A percentile compares a stretch with the other conserved stretches of the same genome.
phyloP scores from a whole-genome alignment of 2,888 invertebrate genomes.

The Trachelus iudaicus region DNA sequence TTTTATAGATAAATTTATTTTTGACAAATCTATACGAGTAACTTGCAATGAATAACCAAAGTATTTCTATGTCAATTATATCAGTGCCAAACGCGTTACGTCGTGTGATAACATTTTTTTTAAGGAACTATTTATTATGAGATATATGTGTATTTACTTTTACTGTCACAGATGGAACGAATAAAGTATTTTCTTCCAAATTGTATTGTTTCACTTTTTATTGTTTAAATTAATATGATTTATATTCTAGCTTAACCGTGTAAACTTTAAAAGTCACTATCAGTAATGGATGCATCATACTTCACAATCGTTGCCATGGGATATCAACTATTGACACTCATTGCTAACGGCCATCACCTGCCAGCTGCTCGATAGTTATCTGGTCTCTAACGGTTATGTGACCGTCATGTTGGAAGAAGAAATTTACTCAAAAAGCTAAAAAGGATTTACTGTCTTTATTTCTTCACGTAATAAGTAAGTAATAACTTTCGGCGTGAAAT shows the following conservation, averaged over 20 bases:
- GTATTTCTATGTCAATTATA: background rate
- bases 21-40: background rate
- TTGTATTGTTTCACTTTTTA: background rate
- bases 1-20: background rate
- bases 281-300: background rate
- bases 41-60: background rate
- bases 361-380: background rate
- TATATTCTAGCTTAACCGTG: background rate
- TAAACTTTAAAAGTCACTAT: background rate
- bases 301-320: constrained; percentile 23
- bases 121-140: background rate
- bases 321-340: background rate
- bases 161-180: constrained; percentile 1
- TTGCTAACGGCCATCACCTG: background rate
- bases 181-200: constrained; percentile 12
- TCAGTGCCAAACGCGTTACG: background rate
- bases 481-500: background rate
- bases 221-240: background rate
- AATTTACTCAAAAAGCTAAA: background rate
- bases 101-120: background rate
- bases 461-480: background rate
- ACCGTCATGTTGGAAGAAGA: background rate
- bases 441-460: background rate
- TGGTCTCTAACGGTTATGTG: background rate
- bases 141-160: background rate